Conservation (phyloP, 2,797 vertebrate genomes). For the Sitta carolinensis region DNA sequence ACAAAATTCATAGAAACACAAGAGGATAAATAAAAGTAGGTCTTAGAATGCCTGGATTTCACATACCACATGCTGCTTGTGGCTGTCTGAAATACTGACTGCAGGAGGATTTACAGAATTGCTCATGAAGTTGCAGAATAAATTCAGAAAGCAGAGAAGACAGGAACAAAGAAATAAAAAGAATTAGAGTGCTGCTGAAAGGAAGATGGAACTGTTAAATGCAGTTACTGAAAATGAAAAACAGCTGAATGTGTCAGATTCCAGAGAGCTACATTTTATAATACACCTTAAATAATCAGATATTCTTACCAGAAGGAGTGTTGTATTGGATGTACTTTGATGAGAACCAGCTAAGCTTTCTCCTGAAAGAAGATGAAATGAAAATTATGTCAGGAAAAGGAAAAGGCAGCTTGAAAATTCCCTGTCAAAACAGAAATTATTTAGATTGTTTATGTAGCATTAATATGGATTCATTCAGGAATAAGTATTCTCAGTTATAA, state of each 20-base stretch:
- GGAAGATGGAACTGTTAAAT: background rate
- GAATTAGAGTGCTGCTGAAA: background rate
- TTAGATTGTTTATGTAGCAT: background rate
- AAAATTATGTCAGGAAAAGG: background rate
- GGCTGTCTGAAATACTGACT: background rate
- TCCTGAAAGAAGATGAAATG: constrained; percentile 36
- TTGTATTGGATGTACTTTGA: background rate
- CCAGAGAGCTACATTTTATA: background rate
- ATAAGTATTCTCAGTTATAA: background rate
- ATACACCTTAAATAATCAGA: background rate
- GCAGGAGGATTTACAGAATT: background rate
- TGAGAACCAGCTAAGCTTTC: background rate
- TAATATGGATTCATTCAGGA: background rate
- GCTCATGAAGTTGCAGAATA: background rate
- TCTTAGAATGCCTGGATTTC: background rate
- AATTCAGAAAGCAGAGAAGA: background rate
- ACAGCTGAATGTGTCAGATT: background rate
- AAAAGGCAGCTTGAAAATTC: background rate
- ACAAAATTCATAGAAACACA: background rate
- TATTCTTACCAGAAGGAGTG: constrained; percentile 38
- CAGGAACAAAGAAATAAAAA: constrained; percentile 6
- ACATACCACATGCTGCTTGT: background rate
- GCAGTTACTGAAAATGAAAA: constrained; percentile 9
- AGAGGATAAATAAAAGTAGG: background rate
- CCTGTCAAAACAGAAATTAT: background rate